phyloP scores from a whole-genome alignment of 2,888 invertebrate species.

The Hemicrepidius hirtus region DNA sequence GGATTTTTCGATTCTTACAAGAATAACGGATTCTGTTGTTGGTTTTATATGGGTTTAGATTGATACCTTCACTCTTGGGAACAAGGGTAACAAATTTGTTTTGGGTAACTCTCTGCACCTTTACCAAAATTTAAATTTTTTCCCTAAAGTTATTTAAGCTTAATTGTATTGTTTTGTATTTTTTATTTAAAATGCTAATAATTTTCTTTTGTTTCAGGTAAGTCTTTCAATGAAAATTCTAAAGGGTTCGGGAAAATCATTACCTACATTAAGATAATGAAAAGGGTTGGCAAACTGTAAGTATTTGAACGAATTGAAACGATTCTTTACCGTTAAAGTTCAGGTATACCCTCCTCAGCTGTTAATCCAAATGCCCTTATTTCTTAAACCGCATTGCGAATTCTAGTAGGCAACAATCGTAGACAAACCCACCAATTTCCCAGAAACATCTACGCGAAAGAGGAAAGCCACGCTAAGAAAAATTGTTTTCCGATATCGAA shows the following conservation, averaged over 20 bases:
- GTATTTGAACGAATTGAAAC: slow-evolving; percentile 14
- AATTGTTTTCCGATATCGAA: slow-evolving; percentile 74
- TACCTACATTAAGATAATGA: slow-evolving; percentile 15
- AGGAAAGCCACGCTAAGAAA: slow-evolving; percentile 68
- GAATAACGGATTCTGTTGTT: slow-evolving; percentile 44
- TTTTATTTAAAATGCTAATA: background rate
- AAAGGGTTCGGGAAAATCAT: slow-evolving; percentile 1
- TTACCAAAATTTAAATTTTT: background rate
- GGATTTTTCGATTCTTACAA: slow-evolving; percentile 44
- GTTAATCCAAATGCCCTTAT: slow-evolving; percentile 44
- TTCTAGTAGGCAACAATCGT: slow-evolving; percentile 56
- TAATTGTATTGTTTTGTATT: background rate
- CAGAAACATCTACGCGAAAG: slow-evolving; percentile 55
- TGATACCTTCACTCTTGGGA: slow-evolving; percentile 30
- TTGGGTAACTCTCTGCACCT: background rate
- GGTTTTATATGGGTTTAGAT: slow-evolving; percentile 35
- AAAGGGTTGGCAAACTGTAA: slow-evolving; percentile 12
- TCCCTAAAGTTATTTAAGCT: too few relatives aligned
- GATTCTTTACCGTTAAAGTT: slow-evolving; percentile 27
- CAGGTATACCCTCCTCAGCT: slow-evolving; percentile 28
- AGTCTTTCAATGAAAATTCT: slow-evolving; percentile 44
- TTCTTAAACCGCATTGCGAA: slow-evolving; percentile 51
- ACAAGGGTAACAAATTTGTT: slow-evolving; percentile 21
- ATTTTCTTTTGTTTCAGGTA: slow-evolving; percentile 50
- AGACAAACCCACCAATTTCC: slow-evolving; percentile 59